Conservation (phyloP, 2,113 vertebrate genomes). For the Malurus elegans region DNA sequence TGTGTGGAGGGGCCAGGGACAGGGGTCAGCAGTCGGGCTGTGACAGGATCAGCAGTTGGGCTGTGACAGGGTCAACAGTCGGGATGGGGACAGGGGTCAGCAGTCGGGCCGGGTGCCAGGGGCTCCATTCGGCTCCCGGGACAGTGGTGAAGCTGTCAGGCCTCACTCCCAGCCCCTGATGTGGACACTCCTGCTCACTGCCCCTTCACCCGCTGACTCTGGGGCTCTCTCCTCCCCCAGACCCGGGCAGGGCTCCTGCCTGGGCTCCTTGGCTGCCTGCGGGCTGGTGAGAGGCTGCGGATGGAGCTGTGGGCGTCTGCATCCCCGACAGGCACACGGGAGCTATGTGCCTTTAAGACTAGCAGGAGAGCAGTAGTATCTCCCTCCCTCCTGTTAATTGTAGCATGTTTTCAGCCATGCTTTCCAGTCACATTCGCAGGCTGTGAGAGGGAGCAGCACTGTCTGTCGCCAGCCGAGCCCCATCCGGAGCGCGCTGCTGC, state of each 20-base stretch:
- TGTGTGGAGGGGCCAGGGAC: neutral
- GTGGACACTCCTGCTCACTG: neutral
- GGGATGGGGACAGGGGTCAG: too few species aligned
- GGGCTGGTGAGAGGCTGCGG: neutral
- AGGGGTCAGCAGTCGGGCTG: fast-evolving
- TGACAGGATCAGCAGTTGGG: too few species aligned
- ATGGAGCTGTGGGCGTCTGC: neutral
- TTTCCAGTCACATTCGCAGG: slow-evolving; percentile 67
- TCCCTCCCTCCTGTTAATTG: slow-evolving; percentile 68
- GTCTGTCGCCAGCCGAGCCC: neutral
- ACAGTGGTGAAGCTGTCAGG: neutral
- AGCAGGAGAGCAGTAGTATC: slow-evolving; percentile 63
- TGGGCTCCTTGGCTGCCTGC: neutral
- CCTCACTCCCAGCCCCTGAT: neutral
- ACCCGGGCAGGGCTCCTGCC: fast-evolving
- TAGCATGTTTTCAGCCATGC: slow-evolving; percentile 62
- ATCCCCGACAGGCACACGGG: neutral
- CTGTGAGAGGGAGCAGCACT: slow-evolving; percentile 10
- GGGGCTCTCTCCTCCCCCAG: neutral
- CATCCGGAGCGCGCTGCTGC: neutral
- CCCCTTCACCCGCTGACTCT: neutral
- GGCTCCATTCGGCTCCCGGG: neutral
- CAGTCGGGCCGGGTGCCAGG: fast-evolving
- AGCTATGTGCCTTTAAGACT: slow-evolving; percentile 66
- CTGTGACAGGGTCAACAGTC: too few species aligned